A percentile compares a stretch with the other conserved stretches of the same genome.
Conservation (phyloP, 2,797 vertebrate genomes). For the Darevskia mixta region DNA sequence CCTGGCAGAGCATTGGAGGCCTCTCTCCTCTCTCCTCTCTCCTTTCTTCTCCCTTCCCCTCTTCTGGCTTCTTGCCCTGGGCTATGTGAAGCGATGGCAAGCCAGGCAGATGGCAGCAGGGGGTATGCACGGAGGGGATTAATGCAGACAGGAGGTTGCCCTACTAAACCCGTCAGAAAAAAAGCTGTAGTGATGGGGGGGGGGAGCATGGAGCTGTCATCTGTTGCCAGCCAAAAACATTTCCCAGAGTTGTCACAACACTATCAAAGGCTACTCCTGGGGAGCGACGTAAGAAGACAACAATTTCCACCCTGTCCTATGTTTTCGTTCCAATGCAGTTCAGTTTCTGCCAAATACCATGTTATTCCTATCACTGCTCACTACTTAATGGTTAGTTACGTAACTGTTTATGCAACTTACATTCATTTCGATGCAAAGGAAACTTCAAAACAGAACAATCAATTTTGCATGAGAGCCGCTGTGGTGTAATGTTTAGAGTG, state of each 20-base stretch:
- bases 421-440: no score
- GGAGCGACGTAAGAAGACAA: no score
- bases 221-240: neutral
- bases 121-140: neutral
- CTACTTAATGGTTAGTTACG: no score
- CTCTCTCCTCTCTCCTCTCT: neutral
- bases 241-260: neutral
- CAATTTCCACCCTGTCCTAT: no score
- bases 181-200: neutral
- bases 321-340: no score
- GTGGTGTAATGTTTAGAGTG: no score
- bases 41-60: rapidly evolving
- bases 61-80: neutral
- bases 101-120: neutral
- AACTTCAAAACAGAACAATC: no score
- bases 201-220: neutral
- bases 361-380: no score
- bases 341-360: no score
- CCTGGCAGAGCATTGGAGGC: rapidly evolving
- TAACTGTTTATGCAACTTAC: no score
- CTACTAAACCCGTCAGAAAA: neutral
- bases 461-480: no score
- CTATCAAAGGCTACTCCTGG: no score
- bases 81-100: rapidly evolving
- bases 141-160: neutral